Base-by-base conservation (phyloP, 2,113 vertebrate species). In the Delphinapterus leucas region DNA sequence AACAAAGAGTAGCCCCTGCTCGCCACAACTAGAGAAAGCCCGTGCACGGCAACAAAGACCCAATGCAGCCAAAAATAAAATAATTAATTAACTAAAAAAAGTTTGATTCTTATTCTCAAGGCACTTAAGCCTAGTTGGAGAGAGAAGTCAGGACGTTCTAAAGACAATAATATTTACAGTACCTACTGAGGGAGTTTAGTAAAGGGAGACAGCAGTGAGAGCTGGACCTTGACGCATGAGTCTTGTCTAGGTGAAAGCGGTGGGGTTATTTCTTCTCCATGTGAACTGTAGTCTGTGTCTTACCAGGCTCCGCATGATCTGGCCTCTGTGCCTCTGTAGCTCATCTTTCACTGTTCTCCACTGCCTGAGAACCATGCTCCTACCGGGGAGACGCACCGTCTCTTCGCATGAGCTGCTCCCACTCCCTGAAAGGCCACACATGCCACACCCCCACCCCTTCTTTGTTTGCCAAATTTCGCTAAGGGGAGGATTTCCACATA, bases 101-200 rank as follows among this genome's bases (percentile, higher is more conserved):
- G 41, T 85, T 88, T 76, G 49, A 58, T 53, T 88, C 18, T 86
- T 84, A 23, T 96, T 92, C 49, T 93, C 55, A 79, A 92, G 58
- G 18, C 53, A 41, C 55, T 33, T 92, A 83, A 83, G 61, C 58
- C 55, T 93, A 33, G 25, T 20, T 85, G 41, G 53, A 73, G 60
- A 63, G 79, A 81, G 65, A 86, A 87, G 31, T n/a, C 31, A 87
- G 70, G 47, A 18, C 20, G 20, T 90, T 73, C 36, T 92, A 21
- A 67, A 92, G 38, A 58, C 33, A 70, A 74, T 67, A 71, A 26
- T 61, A 67, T 55, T 92, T 36, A n/a, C 2, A 47, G 18, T 60
- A 33, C 38, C 28, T 58, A n/a, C 14, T 14, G n/a, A 81, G 61
- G 53, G 87, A 36, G 31, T 25, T 67, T 5, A 53, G 71, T 38